Base-by-base conservation (phyloP, 2,113 vertebrate genomes). In the Scophthalmus maximus region DNA sequence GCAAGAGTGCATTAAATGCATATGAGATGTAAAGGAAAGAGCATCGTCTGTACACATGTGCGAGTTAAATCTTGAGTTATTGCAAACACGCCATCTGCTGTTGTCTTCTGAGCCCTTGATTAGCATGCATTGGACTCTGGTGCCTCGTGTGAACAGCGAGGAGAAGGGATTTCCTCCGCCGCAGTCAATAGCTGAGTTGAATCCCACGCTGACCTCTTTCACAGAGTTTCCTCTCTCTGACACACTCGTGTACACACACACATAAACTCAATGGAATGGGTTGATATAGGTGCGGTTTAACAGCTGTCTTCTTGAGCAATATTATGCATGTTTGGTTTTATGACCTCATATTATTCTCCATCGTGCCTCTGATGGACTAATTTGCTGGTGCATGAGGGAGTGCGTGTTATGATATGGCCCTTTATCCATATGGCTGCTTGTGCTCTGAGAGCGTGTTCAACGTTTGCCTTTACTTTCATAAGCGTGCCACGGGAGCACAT, bases 161-260 rank as follows among this genome's bases (percentile, higher is more conserved):
- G 38, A 85, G 76, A 82, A 68, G 88, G 89, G 87, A 86, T 88
- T 89, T 87, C 86, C 85, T 91, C 82, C 46, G 61, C 68, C 75
- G 50, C 68, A 89, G 83, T 83, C 79, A 70, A 81, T 79, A 86
- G 79, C 72, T 80, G 64, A 6, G 60, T 51, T 65, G 68, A 60
- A 66, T 76, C 78, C 62, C 58, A 72, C 68, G 69, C 38, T 87
- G 87, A 80, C 78, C 78, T 84, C 70, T 81, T 76, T 70, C 2
- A 27, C 36, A 81, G 62, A 78, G 56, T 65, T 60, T 71, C 79
- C 74, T 49, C 79, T 44, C 64, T 22, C 55, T 23, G 10, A 53
- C 55, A 66, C 27, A 66, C 32, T n/a, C n/a, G n/a, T n/a, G n/a
- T n/a, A 46, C 25, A 44, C 50, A 32, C 18, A 69, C n/a, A 22